A percentile compares a stretch with the other conserved stretches of the same genome.
Evolutionary conservation across 2,113 vertebrate genomes (phyloP).

Genomic region (Paraplagusia blochii): DNA sequence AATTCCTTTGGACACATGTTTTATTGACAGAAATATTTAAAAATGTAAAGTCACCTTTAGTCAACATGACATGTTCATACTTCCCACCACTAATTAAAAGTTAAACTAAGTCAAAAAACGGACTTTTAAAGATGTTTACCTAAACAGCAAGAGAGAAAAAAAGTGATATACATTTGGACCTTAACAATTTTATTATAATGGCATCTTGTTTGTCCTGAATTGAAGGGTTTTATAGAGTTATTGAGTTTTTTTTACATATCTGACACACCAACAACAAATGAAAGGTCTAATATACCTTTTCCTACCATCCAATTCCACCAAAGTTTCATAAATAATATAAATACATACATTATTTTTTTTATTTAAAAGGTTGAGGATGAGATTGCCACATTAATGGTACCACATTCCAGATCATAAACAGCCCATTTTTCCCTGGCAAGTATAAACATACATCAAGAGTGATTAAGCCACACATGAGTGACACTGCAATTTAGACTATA

Average conservation of each 20-base stretch:
- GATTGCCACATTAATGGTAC: too few species aligned
- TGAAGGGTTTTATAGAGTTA: too few species aligned
- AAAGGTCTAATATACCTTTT: too few species aligned
- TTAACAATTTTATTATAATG: conserved; percentile 38
- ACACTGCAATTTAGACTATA: background rate
- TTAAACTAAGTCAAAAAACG: conserved; percentile 29
- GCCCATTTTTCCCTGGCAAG: too few species aligned
- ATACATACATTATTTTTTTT: too few species aligned
- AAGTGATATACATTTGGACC: conserved; percentile 45
- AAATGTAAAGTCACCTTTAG: conserved; percentile 18
- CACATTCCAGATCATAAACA: too few species aligned
- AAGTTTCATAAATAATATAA: too few species aligned
- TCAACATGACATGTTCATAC: conserved; percentile 23
- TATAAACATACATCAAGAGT: too few species aligned
- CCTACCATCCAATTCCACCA: too few species aligned
- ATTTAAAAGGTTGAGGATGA: too few species aligned
- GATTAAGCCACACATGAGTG: background rate
- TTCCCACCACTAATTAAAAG: conserved; percentile 11
- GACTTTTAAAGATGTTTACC: conserved; percentile 28
- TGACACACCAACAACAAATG: too few species aligned
- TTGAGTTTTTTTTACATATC: too few species aligned
- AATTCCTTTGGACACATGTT: conserved; percentile 33
- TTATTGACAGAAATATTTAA: conserved; percentile 52
- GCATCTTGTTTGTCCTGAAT: background rate
- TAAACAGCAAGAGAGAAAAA: conserved; percentile 28